Conservation (phyloP, 2,888 invertebrate genomes). For the Metacarcinus magister region DNA sequence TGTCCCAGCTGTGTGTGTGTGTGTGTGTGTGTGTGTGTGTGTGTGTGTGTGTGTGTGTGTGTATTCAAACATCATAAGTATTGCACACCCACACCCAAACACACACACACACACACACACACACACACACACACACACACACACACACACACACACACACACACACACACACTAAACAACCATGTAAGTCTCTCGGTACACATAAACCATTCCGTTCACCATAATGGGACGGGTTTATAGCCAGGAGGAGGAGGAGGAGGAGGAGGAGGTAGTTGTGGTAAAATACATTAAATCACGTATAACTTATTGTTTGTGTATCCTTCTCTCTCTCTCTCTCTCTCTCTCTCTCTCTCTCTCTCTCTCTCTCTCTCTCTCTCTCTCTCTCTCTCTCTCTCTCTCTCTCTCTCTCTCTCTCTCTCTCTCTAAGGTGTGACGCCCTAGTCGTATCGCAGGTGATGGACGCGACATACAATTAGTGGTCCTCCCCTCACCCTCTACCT, state of each 20-base stretch:
- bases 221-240: not conserved
- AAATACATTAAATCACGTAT: too few species aligned
- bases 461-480: not conserved
- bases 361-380: too few species aligned
- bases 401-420: too few species aligned
- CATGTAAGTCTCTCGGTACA: not conserved
- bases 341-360: too few species aligned
- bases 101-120: not conserved
- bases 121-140: conserved; percentile 26
- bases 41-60: conserved; percentile 26
- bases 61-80: not conserved
- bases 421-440: too few species aligned
- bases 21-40: conserved; percentile 18
- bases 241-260: not conserved
- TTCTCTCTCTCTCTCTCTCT: not conserved
- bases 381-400: too few species aligned
- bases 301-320: too few species aligned
- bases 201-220: not conserved
- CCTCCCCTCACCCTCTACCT: not conserved
- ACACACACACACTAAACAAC: not conserved
- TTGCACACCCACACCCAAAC: not conserved
- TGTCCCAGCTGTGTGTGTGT: not conserved
- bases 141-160: not conserved
- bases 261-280: not conserved
- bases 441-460: not conserved